Base-by-base conservation (phyloP, 37 sponge, comb jelly and placozoan genomes). In the Ianthella basta region DNA sequence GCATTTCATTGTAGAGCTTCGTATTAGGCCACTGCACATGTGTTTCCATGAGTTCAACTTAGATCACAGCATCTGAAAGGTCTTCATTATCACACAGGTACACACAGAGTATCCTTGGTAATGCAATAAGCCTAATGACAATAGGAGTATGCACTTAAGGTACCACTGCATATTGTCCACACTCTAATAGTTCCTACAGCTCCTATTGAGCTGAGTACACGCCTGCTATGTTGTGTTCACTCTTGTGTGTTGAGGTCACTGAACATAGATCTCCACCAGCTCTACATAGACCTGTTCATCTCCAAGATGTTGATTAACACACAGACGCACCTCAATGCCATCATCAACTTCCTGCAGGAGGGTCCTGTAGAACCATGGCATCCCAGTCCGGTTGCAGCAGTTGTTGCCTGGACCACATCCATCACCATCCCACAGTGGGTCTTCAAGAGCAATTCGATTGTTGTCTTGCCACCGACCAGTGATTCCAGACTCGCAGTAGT, bases 401-500 rank as follows among this genome's bases (percentile, higher is more conserved):
- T 10, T 61, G 64, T 61, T 61, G 64, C 10, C 64, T 29, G 27
- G 24, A 61, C 24, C 27, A 27, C 64, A 61, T 61, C 64, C 64
- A n/a, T 61, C 27, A 29, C 64, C 64, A 10, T 61, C 64, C 64
- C 64, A 61, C 27, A 61, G 64, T 61, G 64, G 64, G 29, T 61
- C 64, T 29, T 61, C 29, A 29, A 61, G 24, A 27, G 64, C 24
- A 27, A 61, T 61, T n/a, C 24, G 29, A 6, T 61, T 4, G 29
- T 61, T 61, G 64, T 27, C 29, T 29, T n/a, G 29, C 10, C 10
- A 61, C 5, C 29, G 64, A 27, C 64, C 64, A 10, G 64, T 61
- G 27, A 61, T 61, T 61, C 70, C 70, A 34, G 70, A 32, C 27
- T 69, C 70, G 27, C 70, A 69, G 6, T 69, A 69, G 34, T 69